Percentiles rank a stretch among this genome's conserved stretches.
Evolutionary conservation across 2,888 invertebrate genomes (phyloP).

Genomic region (Cetonia aurata): DNA sequence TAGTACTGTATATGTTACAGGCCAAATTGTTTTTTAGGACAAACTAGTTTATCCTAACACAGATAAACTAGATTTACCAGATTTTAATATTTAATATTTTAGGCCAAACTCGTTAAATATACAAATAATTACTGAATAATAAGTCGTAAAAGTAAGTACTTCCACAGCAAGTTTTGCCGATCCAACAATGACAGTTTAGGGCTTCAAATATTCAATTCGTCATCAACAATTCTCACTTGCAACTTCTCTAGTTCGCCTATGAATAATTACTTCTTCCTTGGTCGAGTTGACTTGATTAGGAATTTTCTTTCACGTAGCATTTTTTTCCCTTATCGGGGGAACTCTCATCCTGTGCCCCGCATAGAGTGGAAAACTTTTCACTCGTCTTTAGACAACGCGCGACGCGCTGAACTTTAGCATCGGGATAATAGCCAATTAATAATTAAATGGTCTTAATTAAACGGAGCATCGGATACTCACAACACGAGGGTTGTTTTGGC

Average conservation of each 20-base stretch:
- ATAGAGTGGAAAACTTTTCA: constrained; percentile 30
- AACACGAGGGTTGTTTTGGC: neutral
- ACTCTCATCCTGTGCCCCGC: neutral
- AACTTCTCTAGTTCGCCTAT: neutral
- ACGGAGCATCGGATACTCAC: constrained; percentile 31
- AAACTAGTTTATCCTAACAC: too few relatives aligned
- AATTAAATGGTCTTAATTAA: constrained; percentile 40
- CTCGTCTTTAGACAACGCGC: constrained; percentile 4
- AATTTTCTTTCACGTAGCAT: neutral
- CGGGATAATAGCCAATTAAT: constrained; percentile 39
- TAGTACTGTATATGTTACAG: too few relatives aligned
- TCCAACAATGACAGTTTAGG: too few relatives aligned
- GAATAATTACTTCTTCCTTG: constrained; percentile 8
- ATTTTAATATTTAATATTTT: too few relatives aligned
- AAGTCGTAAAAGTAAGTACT: too few relatives aligned
- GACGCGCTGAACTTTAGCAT: constrained; percentile 32
- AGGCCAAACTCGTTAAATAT: too few relatives aligned
- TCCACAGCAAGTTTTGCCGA: too few relatives aligned
- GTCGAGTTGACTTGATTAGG: constrained; percentile 13
- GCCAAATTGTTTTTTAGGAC: too few relatives aligned
- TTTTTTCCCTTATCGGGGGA: constrained; percentile 1
- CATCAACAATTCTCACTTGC: neutral
- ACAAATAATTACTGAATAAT: neutral
- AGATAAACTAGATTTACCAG: too few relatives aligned
- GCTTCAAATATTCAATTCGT: neutral